phyloP scores from a whole-genome alignment of 2,113 vertebrate genomes.

The Pteropus alecto region DNA sequence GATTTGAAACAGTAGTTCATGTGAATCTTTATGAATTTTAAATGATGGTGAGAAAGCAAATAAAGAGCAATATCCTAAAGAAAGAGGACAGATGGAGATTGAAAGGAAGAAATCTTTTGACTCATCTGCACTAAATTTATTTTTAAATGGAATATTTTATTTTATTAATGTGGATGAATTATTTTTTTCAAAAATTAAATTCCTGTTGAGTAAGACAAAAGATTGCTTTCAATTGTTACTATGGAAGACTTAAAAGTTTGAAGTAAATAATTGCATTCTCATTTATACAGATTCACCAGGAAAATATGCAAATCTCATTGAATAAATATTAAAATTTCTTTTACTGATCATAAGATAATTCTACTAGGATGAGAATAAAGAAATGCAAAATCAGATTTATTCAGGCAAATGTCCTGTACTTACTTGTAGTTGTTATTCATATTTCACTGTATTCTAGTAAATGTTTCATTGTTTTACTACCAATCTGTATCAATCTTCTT shows the following conservation, averaged over 20 bases:
- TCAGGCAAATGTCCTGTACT: neutral
- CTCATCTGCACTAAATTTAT: neutral
- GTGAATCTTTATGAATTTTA: neutral
- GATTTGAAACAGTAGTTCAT: neutral
- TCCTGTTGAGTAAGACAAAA: neutral
- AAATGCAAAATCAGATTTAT: neutral
- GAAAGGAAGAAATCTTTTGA: neutral
- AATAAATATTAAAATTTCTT: neutral
- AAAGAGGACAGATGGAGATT: neutral
- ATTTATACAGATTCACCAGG: neutral
- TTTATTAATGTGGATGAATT: neutral
- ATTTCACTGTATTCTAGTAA: neutral
- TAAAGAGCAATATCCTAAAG: neutral
- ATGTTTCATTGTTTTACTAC: neutral
- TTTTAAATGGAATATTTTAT: constrained; percentile 9
- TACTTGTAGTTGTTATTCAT: neutral
- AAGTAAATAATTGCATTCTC: constrained; percentile 12
- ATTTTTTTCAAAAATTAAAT: neutral
- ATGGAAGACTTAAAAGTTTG: neutral
- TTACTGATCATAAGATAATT: neutral
- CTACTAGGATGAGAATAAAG: neutral
- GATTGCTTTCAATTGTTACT: neutral
- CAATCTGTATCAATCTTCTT: neutral
- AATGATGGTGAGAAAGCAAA: neutral
- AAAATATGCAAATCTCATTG: neutral